Evolutionary conservation across 2,888 invertebrate species (phyloP), one percentile per base, ranked within the genome.

Genomic region (Pandemis cinnamomeana): DNA sequence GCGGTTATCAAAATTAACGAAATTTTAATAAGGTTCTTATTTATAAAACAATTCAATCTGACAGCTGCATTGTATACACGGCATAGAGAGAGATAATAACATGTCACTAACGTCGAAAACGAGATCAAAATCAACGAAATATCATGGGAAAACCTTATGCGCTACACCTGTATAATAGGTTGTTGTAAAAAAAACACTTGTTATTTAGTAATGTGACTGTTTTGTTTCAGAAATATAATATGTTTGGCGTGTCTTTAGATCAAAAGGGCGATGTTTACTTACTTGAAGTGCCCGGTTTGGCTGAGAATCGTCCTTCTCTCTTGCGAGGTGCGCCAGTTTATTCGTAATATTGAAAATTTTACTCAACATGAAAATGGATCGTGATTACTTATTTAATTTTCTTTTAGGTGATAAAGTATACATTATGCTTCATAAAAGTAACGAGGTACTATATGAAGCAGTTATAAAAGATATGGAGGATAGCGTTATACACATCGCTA

Each of bases 221-320:
- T 73, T 73, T 78, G 71, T 84, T 82, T 62, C 80, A 91, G 91
- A 91, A 87, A 85, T 91, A 85, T 77, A 90, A 89, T 60, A 90
- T 92, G 91, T 77, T 81, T 36, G 82, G 80, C 46, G 88, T 91
- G 5, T 84, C 76, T 36, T 61, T 88, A 58, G 78, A 80, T 27
- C 75, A 77, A 51, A 80, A 78, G 53, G 87, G 85, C 0, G 84
- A 90, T 63, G 86, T 82, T 53, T 88, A 95, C 71, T 82, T 90
- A 13, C 87, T 96, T 55, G 88, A 90, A 76, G 96, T 96, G 0
- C 95, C 95, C 7, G 96, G 96, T 0, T 87, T 96, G 71, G 95
- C 96, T 5, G 96, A 97, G 79, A 96, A 96, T 76, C 89, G 96
- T 4, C 96, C 96, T 0, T 96, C 96, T 0, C 85, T 97, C 3